Evolutionary conservation across 2,888 invertebrate genomes (phyloP).

Genomic region (Pristionchus exspectatus): DNA sequence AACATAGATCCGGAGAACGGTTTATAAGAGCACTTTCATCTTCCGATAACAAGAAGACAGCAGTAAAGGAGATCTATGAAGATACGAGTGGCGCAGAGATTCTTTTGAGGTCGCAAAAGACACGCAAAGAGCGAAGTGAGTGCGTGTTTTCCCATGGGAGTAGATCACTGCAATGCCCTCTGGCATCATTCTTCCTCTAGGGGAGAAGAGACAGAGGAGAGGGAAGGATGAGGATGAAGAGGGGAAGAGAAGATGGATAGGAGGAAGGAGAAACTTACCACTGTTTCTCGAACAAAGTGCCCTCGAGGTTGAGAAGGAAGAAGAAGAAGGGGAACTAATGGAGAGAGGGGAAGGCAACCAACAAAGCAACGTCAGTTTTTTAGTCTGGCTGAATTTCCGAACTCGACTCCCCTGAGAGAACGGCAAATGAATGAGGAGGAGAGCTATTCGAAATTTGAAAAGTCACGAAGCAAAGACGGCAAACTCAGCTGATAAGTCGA

Average conservation of each 20-base stretch:
- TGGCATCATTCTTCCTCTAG: constrained; percentile 9
- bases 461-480: neutral
- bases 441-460: constrained; percentile 40
- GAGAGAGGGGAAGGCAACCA: constrained; percentile 32
- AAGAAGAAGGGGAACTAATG: constrained; percentile 1
- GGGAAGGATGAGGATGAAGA: neutral
- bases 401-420: constrained; percentile 1
- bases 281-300: constrained; percentile 7
- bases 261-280: constrained; percentile 28
- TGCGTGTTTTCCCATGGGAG: constrained; percentile 35
- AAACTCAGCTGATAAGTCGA: constrained; percentile 30
- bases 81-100: neutral
- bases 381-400: neutral
- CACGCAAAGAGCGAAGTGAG: constrained; percentile 10
- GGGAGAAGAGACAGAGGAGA: constrained; percentile 16
- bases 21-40: neutral
- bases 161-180: constrained; percentile 21
- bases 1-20: neutral
- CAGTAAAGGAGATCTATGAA: neutral
- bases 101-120: constrained; percentile 17
- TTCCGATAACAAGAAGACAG: neutral
- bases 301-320: constrained; percentile 14
- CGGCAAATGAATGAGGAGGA: neutral
- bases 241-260: constrained; percentile 23
- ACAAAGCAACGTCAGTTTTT: constrained; percentile 24